Percentiles rank a stretch among this genome's conserved stretches.
phyloP scores from a whole-genome alignment of 2,113 vertebrate genomes.

The human region GRCh38 chr17:59752001-59752500 shows the following conservation, averaged over 20 bases:
- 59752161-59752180: not conserved
- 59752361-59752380: not conserved
- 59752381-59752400: not conserved
- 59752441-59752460: not conserved
- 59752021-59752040: no score
- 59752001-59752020: no score
- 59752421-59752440: not conserved
- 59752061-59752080: no score
- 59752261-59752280: not conserved
- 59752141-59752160: not conserved
- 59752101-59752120: not conserved
- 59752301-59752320: not conserved
- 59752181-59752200: not conserved
- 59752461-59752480: not conserved
- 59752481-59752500: conserved; percentile 10
- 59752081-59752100: no score
- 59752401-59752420: not conserved
- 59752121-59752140: not conserved
- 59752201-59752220: not conserved
- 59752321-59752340: not conserved
- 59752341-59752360: not conserved
- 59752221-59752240: not conserved
- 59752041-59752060: no score
- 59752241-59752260: not conserved
- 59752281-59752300: not conserved